Base-by-base conservation (phyloP, 2,797 vertebrate genomes). In the Limosa lapponica region DNA sequence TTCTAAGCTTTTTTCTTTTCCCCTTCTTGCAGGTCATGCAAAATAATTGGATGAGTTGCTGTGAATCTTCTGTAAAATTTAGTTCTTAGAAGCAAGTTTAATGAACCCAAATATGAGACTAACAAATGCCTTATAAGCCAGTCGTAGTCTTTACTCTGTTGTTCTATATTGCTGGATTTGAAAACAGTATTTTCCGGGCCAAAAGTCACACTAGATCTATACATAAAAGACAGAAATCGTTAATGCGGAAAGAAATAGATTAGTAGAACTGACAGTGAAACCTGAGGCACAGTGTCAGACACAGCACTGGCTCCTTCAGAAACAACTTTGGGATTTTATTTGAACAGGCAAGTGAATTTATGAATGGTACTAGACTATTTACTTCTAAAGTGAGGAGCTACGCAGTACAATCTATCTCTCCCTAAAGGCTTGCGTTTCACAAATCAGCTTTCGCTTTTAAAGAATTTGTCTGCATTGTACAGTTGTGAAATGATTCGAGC, bases 401-500 rank as follows among this genome's bases (percentile, higher is more conserved):
- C 0, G 12, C 44, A n/a, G 28, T 48, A 46, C 58, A 72, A 58
- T 66, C 24, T 16, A 1, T 13, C 44, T 84, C 64, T 55, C 64
- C 59, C 71, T 55, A 22, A 79, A 85, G 36, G 55, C 7, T 39
- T 25, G 22, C 1, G 4, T 71, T 81, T 90, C 66, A 88, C 74
- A 86, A 74, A 67, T 34, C 25, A 17, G 9, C 51, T 84, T 82
- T 58, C 24, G 30, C 84, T 94, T 90, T 57, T 59, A 32, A 81
- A 71, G 20, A 58, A 61, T 58, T 66, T 89, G 16, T 82, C 86
- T 59, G 48, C 51, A 34, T 41, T 37, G 32, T 69, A 48, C n/a
- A 73, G 59, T 62, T 93, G 70, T 43, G 48, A 94, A 94, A 90
- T 37, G 6, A 95, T 79, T 93, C n/a, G 46, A 65, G 41, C 34